Base-by-base conservation (phyloP, 1,140 invertebrate species). In the Plectrocnemia conspersa region DNA sequence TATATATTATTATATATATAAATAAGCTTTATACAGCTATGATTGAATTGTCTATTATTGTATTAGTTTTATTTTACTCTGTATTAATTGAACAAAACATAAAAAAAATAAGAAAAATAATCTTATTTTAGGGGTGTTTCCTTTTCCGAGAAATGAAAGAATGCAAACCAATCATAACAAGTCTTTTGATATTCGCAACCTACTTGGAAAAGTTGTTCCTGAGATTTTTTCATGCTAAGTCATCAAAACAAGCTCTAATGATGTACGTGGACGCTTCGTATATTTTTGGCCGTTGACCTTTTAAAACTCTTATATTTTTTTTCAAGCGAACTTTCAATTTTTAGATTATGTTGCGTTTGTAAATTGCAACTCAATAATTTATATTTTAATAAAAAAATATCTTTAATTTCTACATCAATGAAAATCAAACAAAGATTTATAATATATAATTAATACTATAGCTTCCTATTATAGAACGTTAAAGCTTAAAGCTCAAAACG, bases 181-280 rank as follows among this genome's bases (percentile, higher is more conserved):
- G n/a, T 46, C 35, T 50, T 55, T 29, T 44, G 21, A 23, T 32
- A 16, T 21, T 27, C 40, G 19, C 22, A 29, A 41, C 36, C 38
- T 54, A 19, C 32, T 38, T 50, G 58, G 29, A 42, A 48, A 60
- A 22, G 44, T 27, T 52, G 45, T 52, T 25, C 23, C 19, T 11
- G n/a, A 52, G 27, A 33, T 36, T 47, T 53, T 59, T 52, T 52
- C 22, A 32, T 49, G 54, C 54, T 19, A 50, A 36, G 54, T 61
- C 58, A 61, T 61, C 58, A 61, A 61, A 61, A 61, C 58, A 61
- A 53, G 19, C 25, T 36, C 52, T 25, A 40, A 47, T 53, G 42
- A 52, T n/a, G 44, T 48, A 22, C 27, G 21, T n/a, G n/a, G n/a
- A n/a, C n/a, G n/a, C n/a, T n/a, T 50, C 29, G 38, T 33, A 15